A percentile compares a stretch with the other conserved stretches of the same genome.
phyloP scores from a whole-genome alignment of 1,140 invertebrate genomes.

The Augochlora pura region DNA sequence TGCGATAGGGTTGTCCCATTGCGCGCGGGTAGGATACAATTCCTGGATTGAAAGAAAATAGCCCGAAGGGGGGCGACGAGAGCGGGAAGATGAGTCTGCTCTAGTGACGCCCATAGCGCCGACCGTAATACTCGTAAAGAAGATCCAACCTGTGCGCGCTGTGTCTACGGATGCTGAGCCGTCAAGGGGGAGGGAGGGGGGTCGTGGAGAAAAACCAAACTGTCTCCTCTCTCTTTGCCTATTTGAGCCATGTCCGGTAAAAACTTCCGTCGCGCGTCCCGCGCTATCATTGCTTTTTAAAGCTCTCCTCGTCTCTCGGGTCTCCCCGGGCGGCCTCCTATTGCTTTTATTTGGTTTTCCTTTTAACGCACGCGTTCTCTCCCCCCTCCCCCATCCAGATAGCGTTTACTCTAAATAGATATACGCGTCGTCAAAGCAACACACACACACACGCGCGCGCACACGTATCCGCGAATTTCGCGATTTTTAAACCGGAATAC shows the following conservation, averaged over 20 bases:
- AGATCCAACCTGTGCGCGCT: conserved; percentile 47
- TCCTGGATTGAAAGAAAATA: conserved; percentile 62
- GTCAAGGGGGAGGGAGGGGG: too few relatives aligned
- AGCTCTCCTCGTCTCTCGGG: not conserved
- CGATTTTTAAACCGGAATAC: conserved; percentile 48
- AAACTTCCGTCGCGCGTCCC: conserved; percentile 56
- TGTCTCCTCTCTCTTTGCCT: conserved; percentile 27
- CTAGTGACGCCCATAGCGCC: conserved; percentile 31
- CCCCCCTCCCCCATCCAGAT: too few relatives aligned
- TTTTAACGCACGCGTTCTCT: conserved; percentile 32
- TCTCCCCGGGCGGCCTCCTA: not conserved
- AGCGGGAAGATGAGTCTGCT: conserved; percentile 36
- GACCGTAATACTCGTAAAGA: conserved; percentile 66
- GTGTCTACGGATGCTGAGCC: conserved; percentile 46
- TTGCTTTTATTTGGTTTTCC: conserved; percentile 40
- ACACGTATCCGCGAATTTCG: not conserved
- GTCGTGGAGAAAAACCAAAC: conserved; percentile 48
- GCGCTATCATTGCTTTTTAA: conserved; percentile 51
- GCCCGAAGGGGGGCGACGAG: conserved; percentile 20
- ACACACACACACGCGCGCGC: too few relatives aligned
- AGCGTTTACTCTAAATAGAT: not conserved
- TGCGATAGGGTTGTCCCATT: conserved; percentile 40
- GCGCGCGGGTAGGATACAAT: conserved; percentile 62
- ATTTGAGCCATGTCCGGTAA: conserved; percentile 42
- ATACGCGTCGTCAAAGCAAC: conserved; percentile 10